Conservation (phyloP, 2,113 vertebrate genomes). For the Burhinus oedicnemus region DNA sequence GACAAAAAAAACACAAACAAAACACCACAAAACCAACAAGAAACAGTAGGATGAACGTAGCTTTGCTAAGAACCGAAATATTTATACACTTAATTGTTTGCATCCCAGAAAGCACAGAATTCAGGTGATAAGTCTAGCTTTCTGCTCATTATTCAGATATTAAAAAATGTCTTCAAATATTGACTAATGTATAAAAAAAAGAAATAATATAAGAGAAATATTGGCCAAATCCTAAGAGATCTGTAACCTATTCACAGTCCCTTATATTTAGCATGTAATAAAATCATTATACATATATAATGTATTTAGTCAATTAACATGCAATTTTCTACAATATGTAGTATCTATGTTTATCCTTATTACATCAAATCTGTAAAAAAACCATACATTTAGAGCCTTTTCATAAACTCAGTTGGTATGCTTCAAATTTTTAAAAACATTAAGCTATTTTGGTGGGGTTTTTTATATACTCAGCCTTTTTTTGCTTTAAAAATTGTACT, state of each 20-base stretch:
- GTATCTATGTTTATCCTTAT: background rate
- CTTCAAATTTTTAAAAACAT: background rate
- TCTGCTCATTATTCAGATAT: background rate
- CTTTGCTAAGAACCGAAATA: background rate
- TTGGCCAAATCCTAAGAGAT: background rate
- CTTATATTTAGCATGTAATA: background rate
- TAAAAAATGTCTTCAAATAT: background rate
- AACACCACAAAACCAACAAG: background rate
- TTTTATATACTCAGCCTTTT: background rate
- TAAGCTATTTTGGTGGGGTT: background rate
- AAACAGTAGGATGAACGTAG: background rate
- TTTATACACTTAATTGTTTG: background rate
- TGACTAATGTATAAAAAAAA: background rate
- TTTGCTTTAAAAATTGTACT: background rate
- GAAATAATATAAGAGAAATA: background rate
- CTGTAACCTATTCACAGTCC: background rate
- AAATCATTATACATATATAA: background rate
- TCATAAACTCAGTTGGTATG: background rate
- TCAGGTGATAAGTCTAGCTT: background rate
- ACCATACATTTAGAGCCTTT: background rate
- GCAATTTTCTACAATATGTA: background rate
- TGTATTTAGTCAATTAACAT: background rate
- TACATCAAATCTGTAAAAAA: background rate
- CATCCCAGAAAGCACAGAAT: background rate
- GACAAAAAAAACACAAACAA: background rate